phyloP scores from a whole-genome alignment of 92 coral and sea anemone genomes.

The Parazoanthus darwini region DNA sequence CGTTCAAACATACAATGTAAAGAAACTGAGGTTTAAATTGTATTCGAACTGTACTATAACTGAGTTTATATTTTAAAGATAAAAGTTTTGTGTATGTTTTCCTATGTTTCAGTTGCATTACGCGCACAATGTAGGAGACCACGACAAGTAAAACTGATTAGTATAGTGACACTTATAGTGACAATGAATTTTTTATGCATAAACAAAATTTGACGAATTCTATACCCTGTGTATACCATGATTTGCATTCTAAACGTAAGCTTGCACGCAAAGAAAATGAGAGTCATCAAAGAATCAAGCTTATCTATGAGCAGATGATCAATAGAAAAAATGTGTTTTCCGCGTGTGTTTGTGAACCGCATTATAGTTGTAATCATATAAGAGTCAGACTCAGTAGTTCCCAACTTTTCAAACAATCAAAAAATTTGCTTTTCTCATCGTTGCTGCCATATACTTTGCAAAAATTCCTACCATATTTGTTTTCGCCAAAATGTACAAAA shows the following conservation, averaged over 20 bases:
- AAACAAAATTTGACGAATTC: too few species aligned
- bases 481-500: neutral
- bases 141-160: too few species aligned
- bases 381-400: constrained; percentile 2
- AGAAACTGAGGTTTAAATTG: neutral
- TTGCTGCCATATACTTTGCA: neutral
- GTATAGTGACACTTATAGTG: too few species aligned
- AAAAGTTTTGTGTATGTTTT: constrained; percentile 7
- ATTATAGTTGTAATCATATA: neutral
- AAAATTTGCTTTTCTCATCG: neutral
- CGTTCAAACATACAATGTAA: neutral
- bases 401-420: neutral
- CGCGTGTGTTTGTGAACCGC: neutral
- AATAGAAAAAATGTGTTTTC: too few species aligned
- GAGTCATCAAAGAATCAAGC: too few species aligned
- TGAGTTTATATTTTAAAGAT: neutral
- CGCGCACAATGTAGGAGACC: too few species aligned
- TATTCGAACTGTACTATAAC: neutral
- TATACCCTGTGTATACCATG: neutral
- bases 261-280: too few species aligned
- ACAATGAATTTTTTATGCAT: too few species aligned
- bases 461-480: neutral
- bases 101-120: too few species aligned
- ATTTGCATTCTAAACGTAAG: too few species aligned
- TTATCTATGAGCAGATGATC: too few species aligned